A percentile compares a stretch with the other conserved stretches of the same genome.
Evolutionary conservation across 2,888 invertebrate species (phyloP).

Genomic region (Drosophila pullipes): DNA sequence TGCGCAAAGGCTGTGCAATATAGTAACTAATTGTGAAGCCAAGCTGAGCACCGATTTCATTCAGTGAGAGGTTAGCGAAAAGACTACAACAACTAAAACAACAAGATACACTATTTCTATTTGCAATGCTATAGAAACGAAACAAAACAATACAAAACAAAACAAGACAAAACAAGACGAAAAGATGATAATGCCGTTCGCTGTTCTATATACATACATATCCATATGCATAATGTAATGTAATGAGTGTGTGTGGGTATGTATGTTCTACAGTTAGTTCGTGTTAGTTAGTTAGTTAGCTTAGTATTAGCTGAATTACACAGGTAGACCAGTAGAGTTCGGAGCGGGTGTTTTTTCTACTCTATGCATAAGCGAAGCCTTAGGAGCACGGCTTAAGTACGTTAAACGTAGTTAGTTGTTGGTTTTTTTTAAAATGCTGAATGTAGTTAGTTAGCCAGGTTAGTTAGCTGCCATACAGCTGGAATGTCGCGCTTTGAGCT

Average conservation of each 20-base stretch:
- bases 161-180: not conserved
- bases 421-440: conserved; percentile 50
- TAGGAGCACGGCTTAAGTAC: conserved; percentile 74
- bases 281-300: conserved; percentile 51
- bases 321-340: conserved; percentile 43
- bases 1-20: conserved; percentile 92
- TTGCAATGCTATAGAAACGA: conserved; percentile 66
- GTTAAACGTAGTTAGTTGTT: conserved; percentile 71
- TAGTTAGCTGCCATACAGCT: conserved; percentile 52
- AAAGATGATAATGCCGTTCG: conserved; percentile 21
- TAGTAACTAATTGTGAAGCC: conserved; percentile 86
- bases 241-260: conserved; percentile 42
- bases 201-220: conserved; percentile 8
- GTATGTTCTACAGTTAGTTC: conserved; percentile 50
- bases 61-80: conserved; percentile 51
- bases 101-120: conserved; percentile 58
- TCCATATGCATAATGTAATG: not conserved
- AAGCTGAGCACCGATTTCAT: conserved; percentile 70
- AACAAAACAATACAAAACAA: not conserved
- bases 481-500: conserved; percentile 15
- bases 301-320: conserved; percentile 57
- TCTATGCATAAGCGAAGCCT: conserved; percentile 60
- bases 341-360: conserved; percentile 52
- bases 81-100: conserved; percentile 56
- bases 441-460: conserved; percentile 40